These are phyloP conservation scores for Sebastes itinus DNA, from an alignment of 2,797 vertebrate species.

Conservation along the genomic window DNA sequence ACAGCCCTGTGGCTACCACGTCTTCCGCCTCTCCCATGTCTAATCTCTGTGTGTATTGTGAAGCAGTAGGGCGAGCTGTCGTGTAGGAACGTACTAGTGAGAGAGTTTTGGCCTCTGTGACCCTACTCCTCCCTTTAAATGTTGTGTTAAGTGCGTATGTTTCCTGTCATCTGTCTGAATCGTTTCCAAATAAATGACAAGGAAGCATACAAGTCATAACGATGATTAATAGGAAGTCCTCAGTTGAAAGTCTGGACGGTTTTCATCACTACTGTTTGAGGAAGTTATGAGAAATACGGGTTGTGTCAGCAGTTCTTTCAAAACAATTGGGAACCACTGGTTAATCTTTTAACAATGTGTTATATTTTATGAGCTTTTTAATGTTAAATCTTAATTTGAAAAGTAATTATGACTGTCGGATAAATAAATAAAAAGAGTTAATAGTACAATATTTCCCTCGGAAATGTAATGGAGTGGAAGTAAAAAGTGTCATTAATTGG, in stretches of 20 bases:
- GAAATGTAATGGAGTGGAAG: neutral
- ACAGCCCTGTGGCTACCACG: slow-evolving; percentile 18
- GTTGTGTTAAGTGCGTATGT: neutral
- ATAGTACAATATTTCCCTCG: neutral
- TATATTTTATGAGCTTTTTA: neutral
- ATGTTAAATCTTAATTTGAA: neutral
- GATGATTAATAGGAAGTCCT: neutral
- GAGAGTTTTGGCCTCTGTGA: neutral
- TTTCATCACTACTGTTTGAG: neutral
- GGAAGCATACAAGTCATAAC: neutral
- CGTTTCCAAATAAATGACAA: slow-evolving; percentile 8
- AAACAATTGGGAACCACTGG: neutral
- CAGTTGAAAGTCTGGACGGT: neutral
- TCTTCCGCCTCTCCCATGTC: slow-evolving; percentile 27
- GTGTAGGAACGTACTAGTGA: slow-evolving; percentile 17
- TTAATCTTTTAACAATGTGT: neutral
- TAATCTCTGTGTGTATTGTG: slow-evolving; percentile 22
- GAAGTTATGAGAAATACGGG: neutral
- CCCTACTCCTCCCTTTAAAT: slow-evolving; percentile 2
- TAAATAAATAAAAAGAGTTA: neutral
- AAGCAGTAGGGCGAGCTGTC: slow-evolving; percentile 2
- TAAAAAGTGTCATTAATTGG: neutral
- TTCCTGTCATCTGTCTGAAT: slow-evolving; percentile 39
- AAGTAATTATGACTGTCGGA: neutral
- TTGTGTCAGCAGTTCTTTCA: neutral